These are phyloP conservation scores for Drosophila diplacantha DNA, from an alignment of 2,888 invertebrate genomes.

Conservation along the genomic window DNA sequence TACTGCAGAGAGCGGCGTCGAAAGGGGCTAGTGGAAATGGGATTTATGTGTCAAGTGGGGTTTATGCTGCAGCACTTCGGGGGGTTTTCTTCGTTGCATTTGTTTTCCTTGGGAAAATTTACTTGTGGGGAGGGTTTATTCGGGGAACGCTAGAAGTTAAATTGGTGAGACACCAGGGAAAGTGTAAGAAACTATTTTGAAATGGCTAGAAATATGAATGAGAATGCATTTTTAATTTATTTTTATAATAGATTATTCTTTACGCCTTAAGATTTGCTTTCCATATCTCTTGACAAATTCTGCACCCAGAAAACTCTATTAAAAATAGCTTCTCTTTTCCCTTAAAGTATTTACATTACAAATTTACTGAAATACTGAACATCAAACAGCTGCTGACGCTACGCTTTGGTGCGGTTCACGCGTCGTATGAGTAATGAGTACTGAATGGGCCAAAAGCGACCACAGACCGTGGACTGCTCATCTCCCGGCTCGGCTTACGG, in stretches of 20 bases:
- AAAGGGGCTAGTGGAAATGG: conserved; percentile 10
- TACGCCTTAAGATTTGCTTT: background rate
- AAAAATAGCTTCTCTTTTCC: background rate
- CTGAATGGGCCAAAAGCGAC: conserved; percentile 51
- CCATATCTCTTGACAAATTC: background rate
- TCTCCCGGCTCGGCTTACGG: conserved; percentile 30
- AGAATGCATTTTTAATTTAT: background rate
- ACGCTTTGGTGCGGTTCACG: conserved; percentile 34
- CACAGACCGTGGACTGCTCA: conserved; percentile 41
- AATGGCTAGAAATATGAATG: background rate
- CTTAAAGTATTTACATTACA: conserved; percentile 8
- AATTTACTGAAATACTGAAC: conserved; percentile 7
- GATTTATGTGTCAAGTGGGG: conserved; percentile 38
- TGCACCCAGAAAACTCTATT: background rate
- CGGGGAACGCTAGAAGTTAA: background rate
- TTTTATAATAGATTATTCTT: background rate
- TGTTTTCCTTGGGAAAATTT: background rate
- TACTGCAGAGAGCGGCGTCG: conserved; percentile 15
- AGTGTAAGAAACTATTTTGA: background rate
- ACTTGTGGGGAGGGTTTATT: background rate
- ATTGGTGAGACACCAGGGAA: background rate
- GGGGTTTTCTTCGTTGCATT: background rate
- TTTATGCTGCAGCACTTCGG: conserved; percentile 1
- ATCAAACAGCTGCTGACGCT: conserved; percentile 15
- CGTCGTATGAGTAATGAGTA: conserved; percentile 66